These are phyloP conservation scores for Oxyruncus cristatus DNA, from an alignment of 2,113 vertebrate genomes.

Conservation along the genomic window DNA sequence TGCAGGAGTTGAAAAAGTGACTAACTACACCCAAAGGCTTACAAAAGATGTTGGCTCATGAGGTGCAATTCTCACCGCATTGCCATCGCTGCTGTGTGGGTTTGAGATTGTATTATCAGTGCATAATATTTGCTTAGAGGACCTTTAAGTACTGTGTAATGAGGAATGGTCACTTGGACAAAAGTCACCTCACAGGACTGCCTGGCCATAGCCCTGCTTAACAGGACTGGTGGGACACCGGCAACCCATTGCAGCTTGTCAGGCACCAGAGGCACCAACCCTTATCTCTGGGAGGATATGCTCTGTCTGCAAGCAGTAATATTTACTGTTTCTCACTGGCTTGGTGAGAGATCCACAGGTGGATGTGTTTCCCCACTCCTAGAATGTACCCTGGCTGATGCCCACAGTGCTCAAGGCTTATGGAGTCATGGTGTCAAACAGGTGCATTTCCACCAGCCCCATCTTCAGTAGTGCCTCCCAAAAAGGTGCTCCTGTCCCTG, in stretches of 20 bases:
- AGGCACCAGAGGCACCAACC: neutral
- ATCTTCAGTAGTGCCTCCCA: neutral
- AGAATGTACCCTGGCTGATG: neutral
- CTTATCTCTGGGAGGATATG: neutral
- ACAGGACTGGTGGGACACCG: too few relatives aligned
- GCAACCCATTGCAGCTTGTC: neutral
- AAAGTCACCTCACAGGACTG: neutral
- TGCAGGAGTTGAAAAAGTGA: neutral
- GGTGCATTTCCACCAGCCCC: neutral
- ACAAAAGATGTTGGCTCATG: neutral
- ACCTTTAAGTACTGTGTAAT: neutral
- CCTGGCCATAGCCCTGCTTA: neutral
- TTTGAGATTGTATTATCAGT: neutral
- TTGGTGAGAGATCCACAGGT: neutral
- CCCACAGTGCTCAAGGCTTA: neutral
- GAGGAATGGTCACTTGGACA: fast-evolving
- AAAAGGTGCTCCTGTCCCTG: neutral
- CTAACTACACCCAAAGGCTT: neutral
- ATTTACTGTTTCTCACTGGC: neutral
- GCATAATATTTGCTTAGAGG: neutral
- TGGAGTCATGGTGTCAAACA: neutral
- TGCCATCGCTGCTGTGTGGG: fast-evolving
- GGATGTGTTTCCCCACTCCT: neutral
- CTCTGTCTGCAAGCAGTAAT: neutral
- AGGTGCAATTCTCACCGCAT: fast-evolving